These are phyloP conservation scores for Callyntrura sp. DNA, from an alignment of 2,888 invertebrate species.

Conservation along the genomic window DNA sequence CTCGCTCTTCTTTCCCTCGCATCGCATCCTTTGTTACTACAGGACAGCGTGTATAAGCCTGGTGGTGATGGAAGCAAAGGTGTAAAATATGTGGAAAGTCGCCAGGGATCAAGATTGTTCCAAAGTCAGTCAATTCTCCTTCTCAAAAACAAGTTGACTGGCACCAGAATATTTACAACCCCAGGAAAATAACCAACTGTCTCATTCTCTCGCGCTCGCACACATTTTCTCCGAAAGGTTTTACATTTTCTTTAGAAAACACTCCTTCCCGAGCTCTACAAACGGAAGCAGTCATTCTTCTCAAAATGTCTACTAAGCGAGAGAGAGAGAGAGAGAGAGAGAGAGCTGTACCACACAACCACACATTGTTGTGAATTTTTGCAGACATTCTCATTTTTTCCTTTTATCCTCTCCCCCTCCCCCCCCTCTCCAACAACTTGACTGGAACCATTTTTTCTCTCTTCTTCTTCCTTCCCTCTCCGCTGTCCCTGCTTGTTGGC, in stretches of 20 bases:
- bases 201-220: too few species aligned
- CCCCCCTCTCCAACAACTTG: too few species aligned
- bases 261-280: too few species aligned
- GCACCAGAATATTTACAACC: neutral
- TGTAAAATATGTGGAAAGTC: slow-evolving; percentile 36
- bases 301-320: neutral
- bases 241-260: too few species aligned
- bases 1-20: too few species aligned
- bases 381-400: too few species aligned
- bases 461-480: neutral
- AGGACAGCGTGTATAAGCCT: neutral
- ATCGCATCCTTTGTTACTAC: too few species aligned
- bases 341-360: neutral
- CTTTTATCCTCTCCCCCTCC: too few species aligned
- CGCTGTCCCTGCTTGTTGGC: too few species aligned
- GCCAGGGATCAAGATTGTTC: slow-evolving; percentile 20
- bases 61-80: neutral
- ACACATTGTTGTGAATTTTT: too few species aligned
- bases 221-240: too few species aligned
- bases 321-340: slow-evolving; percentile 13
- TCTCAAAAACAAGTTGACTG: slow-evolving; percentile 1
- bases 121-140: slow-evolving; percentile 17
- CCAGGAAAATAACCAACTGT: neutral
- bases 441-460: neutral
- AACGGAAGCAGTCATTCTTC: too few species aligned